Evolutionary conservation across 2,797 vertebrate species (phyloP), one percentile per base, ranked within the genome.

Genomic region (Nannoperca obscura): DNA sequence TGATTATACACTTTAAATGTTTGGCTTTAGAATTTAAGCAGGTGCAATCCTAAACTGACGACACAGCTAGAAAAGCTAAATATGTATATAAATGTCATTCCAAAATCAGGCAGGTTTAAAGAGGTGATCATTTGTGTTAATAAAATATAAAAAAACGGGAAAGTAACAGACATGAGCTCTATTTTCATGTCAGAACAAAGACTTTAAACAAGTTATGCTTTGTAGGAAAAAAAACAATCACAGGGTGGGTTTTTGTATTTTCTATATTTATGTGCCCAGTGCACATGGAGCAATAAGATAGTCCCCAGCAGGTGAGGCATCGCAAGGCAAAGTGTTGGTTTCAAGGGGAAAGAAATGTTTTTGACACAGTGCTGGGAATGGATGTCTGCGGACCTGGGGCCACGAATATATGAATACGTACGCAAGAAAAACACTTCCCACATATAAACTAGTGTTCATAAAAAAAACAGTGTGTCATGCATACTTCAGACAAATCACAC

Each of bases 141-240:
- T 27, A 11, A 17, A 42, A 42, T 10, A 11, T 3, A n/a, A 49
- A 8, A 46, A 7, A 34, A 47, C 30, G 62, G 40, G 40, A 54
- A 20, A 58, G 34, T 20, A 27, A 54, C 38, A 30, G 59, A 61
- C 8, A n/a, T 1, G n/a, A 70, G 74, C 82, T 78, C 63, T 34
- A 34, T 52, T 59, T 64, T 66, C 59, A 72, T 20, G 36, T 58
- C 42, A 20, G 36, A 44, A 47, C 67, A 68, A 24, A 60, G 57
- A 63, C n/a, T 17, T 2, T 34, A 12, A 19, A 57, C 46, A n/a
- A 11, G 13, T 12, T 9, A n/a, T 14, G 34, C 3, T 40, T 0
- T 10, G 34, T 38, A 24, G 34, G 2, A 8, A n/a, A 27, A 27
- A 27, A 27, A 27, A 27, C 24, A 27, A 17, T 20, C 36, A 53